These are phyloP conservation scores for Sminthurides aquaticus DNA, from an alignment of 2,888 invertebrate species.

Conservation along the genomic window DNA sequence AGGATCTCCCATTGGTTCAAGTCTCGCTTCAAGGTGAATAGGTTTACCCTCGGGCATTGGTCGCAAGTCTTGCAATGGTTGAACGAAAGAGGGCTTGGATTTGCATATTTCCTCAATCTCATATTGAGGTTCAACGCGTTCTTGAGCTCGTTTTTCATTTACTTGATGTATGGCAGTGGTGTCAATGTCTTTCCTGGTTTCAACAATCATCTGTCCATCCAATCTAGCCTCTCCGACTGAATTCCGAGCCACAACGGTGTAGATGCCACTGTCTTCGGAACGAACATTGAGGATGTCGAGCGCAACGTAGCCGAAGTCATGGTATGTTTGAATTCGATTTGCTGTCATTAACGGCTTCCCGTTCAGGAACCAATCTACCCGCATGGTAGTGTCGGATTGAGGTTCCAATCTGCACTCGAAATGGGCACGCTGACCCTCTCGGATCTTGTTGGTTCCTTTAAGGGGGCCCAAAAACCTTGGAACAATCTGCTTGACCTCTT, in stretches of 20 bases:
- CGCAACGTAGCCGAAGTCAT: constrained; percentile 95
- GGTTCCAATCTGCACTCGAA: constrained; percentile 59
- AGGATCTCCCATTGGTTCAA: constrained; percentile 93
- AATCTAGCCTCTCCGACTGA: constrained; percentile 27
- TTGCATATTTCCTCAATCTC: constrained; percentile 24
- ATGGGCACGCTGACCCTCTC: constrained; percentile 88
- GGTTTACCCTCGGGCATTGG: constrained; percentile 80
- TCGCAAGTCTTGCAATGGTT: constrained; percentile 77
- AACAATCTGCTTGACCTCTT: constrained; percentile 48
- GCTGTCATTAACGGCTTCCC: constrained; percentile 81
- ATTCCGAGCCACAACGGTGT: constrained; percentile 73
- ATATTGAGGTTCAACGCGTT: constrained; percentile 12
- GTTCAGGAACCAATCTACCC: constrained; percentile 94
- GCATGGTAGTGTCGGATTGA: constrained; percentile 27
- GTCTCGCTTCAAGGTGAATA: constrained; percentile 80
- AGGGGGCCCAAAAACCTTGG: constrained; percentile 81
- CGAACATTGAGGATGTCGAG: constrained; percentile 90
- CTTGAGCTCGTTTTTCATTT: constrained; percentile 14
- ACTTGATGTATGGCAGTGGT: constrained; percentile 73
- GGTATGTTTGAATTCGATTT: constrained; percentile 76
- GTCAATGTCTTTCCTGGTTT: constrained; percentile 70
- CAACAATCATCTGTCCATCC: constrained; percentile 58
- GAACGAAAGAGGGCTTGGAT: constrained; percentile 75
- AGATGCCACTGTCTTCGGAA: constrained; percentile 87
- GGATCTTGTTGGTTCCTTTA: constrained; percentile 85